These are phyloP conservation scores for Melanotaenia duboulayi DNA, from an alignment of 2,113 vertebrate species.

Conservation along the genomic window DNA sequence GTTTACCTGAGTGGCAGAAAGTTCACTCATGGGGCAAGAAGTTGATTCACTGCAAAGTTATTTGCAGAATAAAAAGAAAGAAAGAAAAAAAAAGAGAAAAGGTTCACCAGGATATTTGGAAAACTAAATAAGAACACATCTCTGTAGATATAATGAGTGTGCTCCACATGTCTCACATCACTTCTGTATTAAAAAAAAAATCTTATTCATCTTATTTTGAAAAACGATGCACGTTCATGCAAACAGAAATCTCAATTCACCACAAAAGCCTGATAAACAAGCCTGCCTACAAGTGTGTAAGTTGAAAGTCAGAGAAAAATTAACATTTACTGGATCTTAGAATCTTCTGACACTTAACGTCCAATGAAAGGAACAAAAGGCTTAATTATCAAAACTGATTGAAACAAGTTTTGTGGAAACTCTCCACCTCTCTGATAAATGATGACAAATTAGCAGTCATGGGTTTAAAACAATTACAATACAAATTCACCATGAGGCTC, in stretches of 20 bases:
- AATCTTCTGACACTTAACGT: neutral
- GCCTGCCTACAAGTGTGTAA: no score
- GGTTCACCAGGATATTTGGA: neutral
- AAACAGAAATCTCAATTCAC: no score
- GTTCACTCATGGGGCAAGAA: constrained; percentile 3
- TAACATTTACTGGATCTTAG: neutral
- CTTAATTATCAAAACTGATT: no score
- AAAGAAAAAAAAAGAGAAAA: neutral
- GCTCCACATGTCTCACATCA: no score
- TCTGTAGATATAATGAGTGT: neutral
- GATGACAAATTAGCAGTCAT: neutral
- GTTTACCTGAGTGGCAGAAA: constrained; percentile 45
- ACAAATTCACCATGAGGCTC: neutral
- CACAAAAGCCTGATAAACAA: neutral
- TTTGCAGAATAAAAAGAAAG: neutral
- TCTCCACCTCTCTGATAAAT: no score
- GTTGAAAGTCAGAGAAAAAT: no score
- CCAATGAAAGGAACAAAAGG: neutral
- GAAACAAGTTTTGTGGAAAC: no score
- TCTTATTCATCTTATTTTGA: no score
- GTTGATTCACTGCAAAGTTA: constrained; percentile 16
- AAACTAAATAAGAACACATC: neutral
- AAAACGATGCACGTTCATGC: no score
- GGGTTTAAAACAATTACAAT: neutral
- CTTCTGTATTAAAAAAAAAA: neutral